Conservation (phyloP, 2,888 invertebrate species). For the Idaea biselata region DNA sequence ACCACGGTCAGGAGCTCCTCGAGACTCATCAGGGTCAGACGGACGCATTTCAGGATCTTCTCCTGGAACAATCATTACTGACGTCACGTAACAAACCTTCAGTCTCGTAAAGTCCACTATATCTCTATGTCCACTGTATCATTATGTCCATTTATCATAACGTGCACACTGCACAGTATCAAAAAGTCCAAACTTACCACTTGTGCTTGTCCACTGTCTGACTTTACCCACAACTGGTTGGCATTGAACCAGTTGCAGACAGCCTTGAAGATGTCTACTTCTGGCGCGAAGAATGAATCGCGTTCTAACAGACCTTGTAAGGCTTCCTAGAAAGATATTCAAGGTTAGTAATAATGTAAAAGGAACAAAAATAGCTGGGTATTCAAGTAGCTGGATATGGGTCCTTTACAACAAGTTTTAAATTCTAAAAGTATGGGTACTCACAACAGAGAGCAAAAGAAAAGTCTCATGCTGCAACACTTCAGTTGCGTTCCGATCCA, state of each 20-base stretch:
- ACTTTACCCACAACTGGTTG: constrained; percentile 85
- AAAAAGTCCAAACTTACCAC: constrained; percentile 47
- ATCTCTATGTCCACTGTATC: too few relatives aligned
- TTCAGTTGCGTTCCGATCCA: constrained; percentile 93
- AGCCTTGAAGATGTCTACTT: constrained; percentile 96
- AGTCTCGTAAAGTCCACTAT: too few relatives aligned
- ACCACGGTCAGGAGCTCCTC: constrained; percentile 94
- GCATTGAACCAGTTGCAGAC: constrained; percentile 92
- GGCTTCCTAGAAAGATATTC: constrained; percentile 77
- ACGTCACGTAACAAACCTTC: too few relatives aligned
- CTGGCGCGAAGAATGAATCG: constrained; percentile 97
- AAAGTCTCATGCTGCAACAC: constrained; percentile 93
- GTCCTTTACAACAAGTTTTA: too few relatives aligned
- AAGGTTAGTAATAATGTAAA: background rate
- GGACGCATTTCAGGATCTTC: constrained; percentile 83
- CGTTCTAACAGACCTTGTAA: constrained; percentile 91
- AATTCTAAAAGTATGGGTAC: constrained; percentile 25
- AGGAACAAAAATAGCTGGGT: too few relatives aligned
- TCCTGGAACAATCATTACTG: constrained; percentile 41
- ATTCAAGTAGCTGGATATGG: too few relatives aligned
- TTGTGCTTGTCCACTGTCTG: constrained; percentile 82
- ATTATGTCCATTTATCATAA: too few relatives aligned
- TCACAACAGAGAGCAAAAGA: constrained; percentile 89
- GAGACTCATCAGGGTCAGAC: constrained; percentile 93
- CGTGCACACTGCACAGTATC: too few relatives aligned